Percentiles rank a stretch among this genome's conserved stretches.
Evolutionary conservation across 2,113 vertebrate species (phyloP).

Genomic region (Turnix velox): DNA sequence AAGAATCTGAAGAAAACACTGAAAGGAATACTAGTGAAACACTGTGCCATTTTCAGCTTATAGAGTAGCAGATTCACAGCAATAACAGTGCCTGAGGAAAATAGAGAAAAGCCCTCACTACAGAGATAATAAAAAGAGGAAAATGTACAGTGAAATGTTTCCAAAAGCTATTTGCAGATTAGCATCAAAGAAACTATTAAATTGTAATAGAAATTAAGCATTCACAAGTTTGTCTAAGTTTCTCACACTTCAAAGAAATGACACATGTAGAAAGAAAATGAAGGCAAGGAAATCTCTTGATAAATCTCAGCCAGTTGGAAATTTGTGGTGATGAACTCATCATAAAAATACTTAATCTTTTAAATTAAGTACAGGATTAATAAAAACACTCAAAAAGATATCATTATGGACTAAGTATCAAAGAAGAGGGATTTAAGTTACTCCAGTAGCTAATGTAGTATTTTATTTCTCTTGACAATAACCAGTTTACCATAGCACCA

Average conservation of each 20-base stretch:
- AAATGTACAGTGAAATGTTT: neutral
- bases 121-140: neutral
- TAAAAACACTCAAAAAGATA: neutral
- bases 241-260: neutral
- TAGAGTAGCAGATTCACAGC: neutral
- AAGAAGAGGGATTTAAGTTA: neutral
- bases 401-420: neutral
- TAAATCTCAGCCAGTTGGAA: neutral
- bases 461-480: neutral
- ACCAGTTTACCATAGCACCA: neutral
- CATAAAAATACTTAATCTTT: neutral
- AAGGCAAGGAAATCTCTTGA: neutral
- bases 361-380: neutral
- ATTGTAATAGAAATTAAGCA: neutral
- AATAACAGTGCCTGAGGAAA: neutral
- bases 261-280: neutral
- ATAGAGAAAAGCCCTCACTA: neutral
- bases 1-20: neutral
- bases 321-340: neutral
- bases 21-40: neutral
- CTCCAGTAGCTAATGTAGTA: neutral
- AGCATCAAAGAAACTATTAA: neutral
- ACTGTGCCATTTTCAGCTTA: neutral
- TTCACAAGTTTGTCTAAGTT: neutral
- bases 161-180: neutral